These are phyloP conservation scores for Xylocampa areola DNA, from an alignment of 2,888 invertebrate genomes.

Conservation along the genomic window DNA sequence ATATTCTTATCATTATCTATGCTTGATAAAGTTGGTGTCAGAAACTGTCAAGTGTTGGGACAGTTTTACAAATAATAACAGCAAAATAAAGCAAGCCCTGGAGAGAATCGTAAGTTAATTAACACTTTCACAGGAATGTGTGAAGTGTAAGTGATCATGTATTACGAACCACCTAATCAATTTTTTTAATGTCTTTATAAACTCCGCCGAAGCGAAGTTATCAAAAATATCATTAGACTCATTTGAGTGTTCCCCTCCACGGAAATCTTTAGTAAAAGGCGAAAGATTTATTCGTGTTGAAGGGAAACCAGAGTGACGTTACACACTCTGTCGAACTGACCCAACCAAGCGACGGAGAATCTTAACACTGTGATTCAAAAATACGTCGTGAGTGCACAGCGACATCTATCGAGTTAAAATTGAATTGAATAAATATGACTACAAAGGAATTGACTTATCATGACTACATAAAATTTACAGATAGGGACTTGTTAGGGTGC, in stretches of 20 bases:
- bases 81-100: too few species aligned
- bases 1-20: too few species aligned
- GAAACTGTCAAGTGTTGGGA: too few species aligned
- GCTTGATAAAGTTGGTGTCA: too few species aligned
- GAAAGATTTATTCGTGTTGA: constrained; percentile 93
- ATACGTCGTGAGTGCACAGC: constrained; percentile 9
- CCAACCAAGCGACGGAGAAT: constrained; percentile 21
- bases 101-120: too few species aligned
- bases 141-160: background rate
- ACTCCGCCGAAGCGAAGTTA: constrained; percentile 15
- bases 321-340: background rate
- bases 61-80: too few species aligned
- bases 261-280: constrained; percentile 95
- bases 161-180: too few species aligned
- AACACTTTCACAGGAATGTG: too few species aligned
- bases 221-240: constrained; percentile 84
- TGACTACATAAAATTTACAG: background rate
- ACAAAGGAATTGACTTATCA: background rate
- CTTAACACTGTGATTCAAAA: constrained; percentile 29
- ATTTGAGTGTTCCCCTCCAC: constrained; percentile 93
- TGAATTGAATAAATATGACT: background rate
- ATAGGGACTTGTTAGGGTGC: too few species aligned
- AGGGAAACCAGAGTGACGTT: constrained; percentile 90
- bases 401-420: constrained; percentile 9
- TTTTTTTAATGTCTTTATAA: background rate